phyloP scores from a whole-genome alignment of 2,888 invertebrate genomes.

The Nipponacmea schrenckii region DNA sequence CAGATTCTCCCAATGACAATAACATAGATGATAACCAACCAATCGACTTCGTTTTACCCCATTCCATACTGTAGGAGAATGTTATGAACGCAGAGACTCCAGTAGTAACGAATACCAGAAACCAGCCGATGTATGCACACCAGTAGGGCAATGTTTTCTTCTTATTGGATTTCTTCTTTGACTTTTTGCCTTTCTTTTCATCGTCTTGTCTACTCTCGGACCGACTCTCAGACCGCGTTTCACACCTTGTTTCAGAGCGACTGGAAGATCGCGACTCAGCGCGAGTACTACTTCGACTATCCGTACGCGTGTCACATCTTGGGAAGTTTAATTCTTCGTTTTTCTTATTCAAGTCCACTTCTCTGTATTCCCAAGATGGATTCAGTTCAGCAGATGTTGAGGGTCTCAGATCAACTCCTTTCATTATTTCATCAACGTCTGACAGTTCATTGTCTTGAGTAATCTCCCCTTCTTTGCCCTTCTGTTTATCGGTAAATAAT shows the following conservation, averaged over 20 bases:
- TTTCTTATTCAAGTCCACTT: neutral
- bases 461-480: neutral
- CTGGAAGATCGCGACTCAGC: neutral
- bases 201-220: neutral
- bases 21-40: constrained; percentile 54
- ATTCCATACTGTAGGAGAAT: constrained; percentile 53
- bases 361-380: neutral
- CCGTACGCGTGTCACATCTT: neutral
- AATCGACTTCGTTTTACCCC: constrained; percentile 50
- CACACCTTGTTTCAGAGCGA: neutral
- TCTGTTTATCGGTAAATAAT: constrained; percentile 3
- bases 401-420: neutral
- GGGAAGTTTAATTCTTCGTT: neutral
- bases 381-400: neutral
- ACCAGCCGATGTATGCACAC: constrained; percentile 48
- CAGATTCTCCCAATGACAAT: constrained; percentile 51
- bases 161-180: constrained; percentile 16
- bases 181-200: neutral
- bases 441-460: neutral
- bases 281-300: neutral
- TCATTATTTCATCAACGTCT: neutral
- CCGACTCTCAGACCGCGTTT: neutral
- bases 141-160: constrained; percentile 40
- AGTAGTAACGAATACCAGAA: constrained; percentile 38
- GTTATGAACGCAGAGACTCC: constrained; percentile 44